These are phyloP conservation scores for Druon quercuslanigerum DNA, from an alignment of 1,140 invertebrate genomes.

Conservation along the genomic window DNA sequence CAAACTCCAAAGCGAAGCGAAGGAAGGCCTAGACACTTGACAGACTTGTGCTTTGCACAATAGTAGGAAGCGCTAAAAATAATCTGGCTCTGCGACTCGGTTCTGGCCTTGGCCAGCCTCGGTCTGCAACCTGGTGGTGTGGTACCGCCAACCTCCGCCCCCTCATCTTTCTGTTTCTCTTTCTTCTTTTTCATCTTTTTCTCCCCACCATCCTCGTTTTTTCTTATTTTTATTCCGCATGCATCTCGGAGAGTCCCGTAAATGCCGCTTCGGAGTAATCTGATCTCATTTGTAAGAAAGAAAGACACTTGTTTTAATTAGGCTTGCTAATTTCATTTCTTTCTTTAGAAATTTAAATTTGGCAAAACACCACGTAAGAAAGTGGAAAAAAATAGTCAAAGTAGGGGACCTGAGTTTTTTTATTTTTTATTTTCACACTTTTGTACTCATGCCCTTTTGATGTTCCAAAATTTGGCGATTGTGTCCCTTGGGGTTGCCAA, in stretches of 20 bases:
- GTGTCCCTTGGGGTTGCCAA: too few species aligned
- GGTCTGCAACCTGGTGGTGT: conserved; percentile 52
- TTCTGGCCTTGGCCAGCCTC: conserved; percentile 62
- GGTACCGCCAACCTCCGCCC: conserved; percentile 44
- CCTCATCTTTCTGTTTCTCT: conserved; percentile 5
- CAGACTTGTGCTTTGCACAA: conserved; percentile 61
- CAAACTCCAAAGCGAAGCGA: conserved; percentile 33
- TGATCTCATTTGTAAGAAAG: conserved; percentile 7
- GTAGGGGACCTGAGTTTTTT: too few species aligned
- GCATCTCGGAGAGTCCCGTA: conserved; percentile 16
- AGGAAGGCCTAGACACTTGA: conserved; percentile 58
- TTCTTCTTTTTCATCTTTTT: neutral
- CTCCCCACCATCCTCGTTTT: neutral
- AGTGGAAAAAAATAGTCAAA: too few species aligned
- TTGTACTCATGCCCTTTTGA: too few species aligned
- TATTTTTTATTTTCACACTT: too few species aligned
- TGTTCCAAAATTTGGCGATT: too few species aligned
- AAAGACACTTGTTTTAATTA: conserved; percentile 16
- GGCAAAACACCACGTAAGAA: too few species aligned
- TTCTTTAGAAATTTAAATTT: neutral
- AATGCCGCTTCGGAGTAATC: conserved; percentile 19
- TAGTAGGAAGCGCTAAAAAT: conserved; percentile 66
- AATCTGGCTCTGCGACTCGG: conserved; percentile 53
- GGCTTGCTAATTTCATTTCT: neutral
- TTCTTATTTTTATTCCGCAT: neutral